Evolutionary conservation across 2,113 vertebrate species (phyloP), one percentile per base, ranked within the genome.

Genomic region (Rhinogobius similis): DNA sequence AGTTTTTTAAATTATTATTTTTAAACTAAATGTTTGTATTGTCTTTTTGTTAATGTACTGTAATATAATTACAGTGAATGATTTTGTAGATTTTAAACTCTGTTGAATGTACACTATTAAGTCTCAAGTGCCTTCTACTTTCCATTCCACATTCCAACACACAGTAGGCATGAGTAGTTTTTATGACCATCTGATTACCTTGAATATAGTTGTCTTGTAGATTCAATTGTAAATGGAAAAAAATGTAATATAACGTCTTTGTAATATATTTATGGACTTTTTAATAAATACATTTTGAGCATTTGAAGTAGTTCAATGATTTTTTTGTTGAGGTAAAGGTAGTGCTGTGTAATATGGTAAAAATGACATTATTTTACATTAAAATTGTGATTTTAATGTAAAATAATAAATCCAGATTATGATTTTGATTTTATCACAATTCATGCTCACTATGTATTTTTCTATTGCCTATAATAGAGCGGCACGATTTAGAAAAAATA

Each of bases 191-290:
- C 36, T 24, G 1, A 2, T 26, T 67, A 58, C 46, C 10, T 50
- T 50, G 46, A 48, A n/a, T n/a, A 50, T 21, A 21, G 7, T 18
- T 68, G 14, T n/a, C 26, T 29, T 65, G 23, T 58, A 36, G 64
- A 48, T 50, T 50, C 21, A 8, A 21, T 50, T 50, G n/a, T 21
- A 21, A 50, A 50, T 18, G 14, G 5, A 1, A 50, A 21, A 63
- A 70, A 72, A 59, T 73, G 65, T 72, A 69, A 75, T 73, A 79
- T 76, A 76, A 79, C 69, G 1, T 13, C 46, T 62, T 26, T 76
- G 62, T 76, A 69, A 79, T 64, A 68, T 80, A 38, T 76, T 52
- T 50, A 72, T 74, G 29, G 4, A 24, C 18, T 29, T 18, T 67
- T 46, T 62, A 29, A 76, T 74, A 73, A 81, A 76, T 73, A 0